Evolutionary conservation across 2,797 vertebrate species (phyloP).

Genomic region (Parauchenoglanis punctatus): DNA sequence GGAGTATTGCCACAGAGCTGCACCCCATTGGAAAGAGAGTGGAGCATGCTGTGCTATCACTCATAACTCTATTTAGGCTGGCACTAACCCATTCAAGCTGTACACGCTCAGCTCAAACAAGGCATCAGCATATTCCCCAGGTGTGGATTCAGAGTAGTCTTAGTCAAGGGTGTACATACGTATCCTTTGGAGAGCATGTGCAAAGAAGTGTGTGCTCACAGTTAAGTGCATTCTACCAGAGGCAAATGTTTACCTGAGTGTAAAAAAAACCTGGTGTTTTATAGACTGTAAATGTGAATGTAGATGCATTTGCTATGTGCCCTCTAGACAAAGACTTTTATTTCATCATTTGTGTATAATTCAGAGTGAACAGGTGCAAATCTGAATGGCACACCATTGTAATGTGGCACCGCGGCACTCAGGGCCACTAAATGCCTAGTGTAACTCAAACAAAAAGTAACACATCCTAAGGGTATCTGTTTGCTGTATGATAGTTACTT

Average conservation of each 20-base stretch:
- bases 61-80: constrained; percentile 52
- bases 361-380: constrained; percentile 23
- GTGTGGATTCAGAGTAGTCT: constrained; percentile 19
- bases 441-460: background rate
- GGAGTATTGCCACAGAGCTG: constrained; percentile 14
- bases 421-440: background rate
- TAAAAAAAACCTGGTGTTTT: constrained; percentile 32
- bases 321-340: constrained; percentile 42
- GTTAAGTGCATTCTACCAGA: constrained; percentile 46
- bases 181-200: constrained; percentile 35
- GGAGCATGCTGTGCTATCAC: constrained; percentile 38
- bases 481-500: constrained; percentile 32
- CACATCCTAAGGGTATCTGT: constrained; percentile 35
- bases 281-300: constrained; percentile 36
- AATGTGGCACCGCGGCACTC: background rate
- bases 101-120: constrained; percentile 24
- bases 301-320: constrained; percentile 32
- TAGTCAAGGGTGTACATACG: constrained; percentile 27
- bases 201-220: constrained; percentile 29
- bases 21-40: constrained; percentile 24
- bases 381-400: constrained; percentile 21
- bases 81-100: constrained; percentile 43
- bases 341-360: constrained; percentile 41
- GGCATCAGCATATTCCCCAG: constrained; percentile 36
- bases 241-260: constrained; percentile 52